Conservation (phyloP, 1,140 invertebrate species). For the Cotesia chilonis region DNA sequence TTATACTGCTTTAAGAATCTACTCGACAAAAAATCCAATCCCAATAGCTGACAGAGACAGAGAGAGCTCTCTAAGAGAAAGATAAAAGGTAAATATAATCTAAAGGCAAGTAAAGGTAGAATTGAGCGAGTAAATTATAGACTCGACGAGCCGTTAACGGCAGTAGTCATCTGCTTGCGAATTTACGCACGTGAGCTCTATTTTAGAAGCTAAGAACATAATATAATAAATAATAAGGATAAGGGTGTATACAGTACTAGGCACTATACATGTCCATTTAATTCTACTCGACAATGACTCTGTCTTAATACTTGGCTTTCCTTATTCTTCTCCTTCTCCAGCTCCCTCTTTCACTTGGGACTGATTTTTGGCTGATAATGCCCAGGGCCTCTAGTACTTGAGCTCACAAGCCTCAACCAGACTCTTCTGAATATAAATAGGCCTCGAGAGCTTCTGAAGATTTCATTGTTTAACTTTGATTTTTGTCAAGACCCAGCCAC, state of each 20-base stretch:
- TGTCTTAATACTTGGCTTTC: constrained; percentile 28
- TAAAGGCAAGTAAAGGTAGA: constrained; percentile 43
- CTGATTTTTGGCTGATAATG: too few relatives aligned
- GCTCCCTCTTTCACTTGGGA: too few relatives aligned
- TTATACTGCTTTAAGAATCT: constrained; percentile 6
- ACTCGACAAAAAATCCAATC: constrained; percentile 25
- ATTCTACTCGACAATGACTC: not conserved
- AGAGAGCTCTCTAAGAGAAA: constrained; percentile 30
- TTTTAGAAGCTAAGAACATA: not conserved
- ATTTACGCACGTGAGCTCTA: constrained; percentile 42
- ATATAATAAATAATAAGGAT: too few relatives aligned
- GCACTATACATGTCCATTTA: constrained; percentile 4
- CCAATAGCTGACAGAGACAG: constrained; percentile 16
- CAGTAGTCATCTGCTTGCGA: constrained; percentile 53
- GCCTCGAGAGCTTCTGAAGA: too few relatives aligned
- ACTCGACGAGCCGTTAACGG: constrained; percentile 60
- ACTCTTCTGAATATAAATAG: too few relatives aligned
- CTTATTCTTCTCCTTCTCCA: constrained; percentile 14
- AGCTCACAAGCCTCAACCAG: too few relatives aligned
- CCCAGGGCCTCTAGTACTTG: too few relatives aligned
- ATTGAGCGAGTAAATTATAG: constrained; percentile 64
- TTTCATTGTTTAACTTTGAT: too few relatives aligned
- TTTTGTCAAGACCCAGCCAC: too few relatives aligned
- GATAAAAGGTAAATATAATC: constrained; percentile 33
- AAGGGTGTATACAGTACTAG: too few relatives aligned